These are phyloP conservation scores for Nebria brevicollis DNA, from an alignment of 2,888 invertebrate genomes.

Conservation along the genomic window DNA sequence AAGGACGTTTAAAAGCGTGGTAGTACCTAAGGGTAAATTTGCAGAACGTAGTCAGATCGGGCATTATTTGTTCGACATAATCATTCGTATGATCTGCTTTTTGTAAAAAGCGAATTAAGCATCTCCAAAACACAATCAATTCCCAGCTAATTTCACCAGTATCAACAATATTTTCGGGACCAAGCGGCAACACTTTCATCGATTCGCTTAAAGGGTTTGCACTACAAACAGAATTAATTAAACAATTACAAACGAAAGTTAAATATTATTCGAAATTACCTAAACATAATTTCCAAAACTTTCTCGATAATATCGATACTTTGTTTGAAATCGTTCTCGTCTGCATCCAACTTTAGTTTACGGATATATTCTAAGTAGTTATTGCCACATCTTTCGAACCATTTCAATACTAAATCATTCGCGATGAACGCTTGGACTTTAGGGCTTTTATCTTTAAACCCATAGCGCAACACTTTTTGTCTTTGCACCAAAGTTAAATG, in stretches of 20 bases:
- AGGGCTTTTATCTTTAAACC: constrained; percentile 71
- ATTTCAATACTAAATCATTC: constrained; percentile 73
- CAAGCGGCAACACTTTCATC: constrained; percentile 60
- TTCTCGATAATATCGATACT: constrained; percentile 67
- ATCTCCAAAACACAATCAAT: constrained; percentile 68
- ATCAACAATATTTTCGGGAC: constrained; percentile 62
- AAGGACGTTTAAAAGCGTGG: too few species aligned
- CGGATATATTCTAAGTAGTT: constrained; percentile 76
- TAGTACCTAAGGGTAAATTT: constrained; percentile 64
- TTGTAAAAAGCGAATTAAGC: constrained; percentile 63
- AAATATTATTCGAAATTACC: constrained; percentile 58
- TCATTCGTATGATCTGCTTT: constrained; percentile 60
- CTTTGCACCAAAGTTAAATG: constrained; percentile 66
- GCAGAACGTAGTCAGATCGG: constrained; percentile 67
- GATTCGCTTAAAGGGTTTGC: constrained; percentile 57
- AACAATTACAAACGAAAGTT: background rate
- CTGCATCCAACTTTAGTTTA: constrained; percentile 78
- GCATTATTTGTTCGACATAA: constrained; percentile 64
- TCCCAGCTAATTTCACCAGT: constrained; percentile 61
- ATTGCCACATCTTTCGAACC: constrained; percentile 78
- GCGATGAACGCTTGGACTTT: constrained; percentile 64
- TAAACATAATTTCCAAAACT: constrained; percentile 67
- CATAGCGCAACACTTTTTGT: constrained; percentile 69
- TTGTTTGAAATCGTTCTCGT: constrained; percentile 70
- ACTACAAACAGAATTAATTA: constrained; percentile 51